Evolutionary conservation across 2,888 invertebrate species (phyloP), one percentile per base, ranked within the genome.

Genomic region (Agrochola lychnidis): DNA sequence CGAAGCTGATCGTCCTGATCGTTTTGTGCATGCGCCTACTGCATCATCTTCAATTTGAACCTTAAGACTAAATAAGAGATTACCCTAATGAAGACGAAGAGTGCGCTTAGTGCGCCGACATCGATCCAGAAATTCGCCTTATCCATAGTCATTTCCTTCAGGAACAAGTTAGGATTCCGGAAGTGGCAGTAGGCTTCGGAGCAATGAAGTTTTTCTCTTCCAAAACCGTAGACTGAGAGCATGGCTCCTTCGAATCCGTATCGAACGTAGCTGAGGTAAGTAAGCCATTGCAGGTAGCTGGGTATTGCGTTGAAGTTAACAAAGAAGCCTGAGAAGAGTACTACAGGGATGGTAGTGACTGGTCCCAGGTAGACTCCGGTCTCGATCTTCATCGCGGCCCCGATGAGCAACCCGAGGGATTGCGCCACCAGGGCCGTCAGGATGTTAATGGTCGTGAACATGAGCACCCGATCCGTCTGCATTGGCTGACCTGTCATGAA

Each of bases 401-500:
- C 99, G 87, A 99, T 99, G 79, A 99, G 97, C 45, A 99, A 97
- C 3, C 99, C 99, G 67, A 99, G 97, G 63, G 99, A 99, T 94
- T 99, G 99, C 4, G 99, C 98, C 63, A 99, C 99, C 73, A 99
- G 96, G 6, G 99, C 98, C 48, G 99, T 99, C 70, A 99, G 97
- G 80, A 99, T 98, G 92, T 97, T 97, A 81, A 97, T 97, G 22
- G 98, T 97, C 12, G 98, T 97, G 89, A 98, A 98, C 98, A 98
- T 98, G 59, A 98, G 96, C 91, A 98, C 98, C 72, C 99, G 97
- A 79, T 98, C 97, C 73, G 98, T 97, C 91, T 99, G 99, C 96
- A 98, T 97, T n/a, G 99, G 99, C 94, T 99, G 99, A 14, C 98
- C 98, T 45, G 99, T 99, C 98, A 99, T 98, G 96, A 99, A 99